Conservation (phyloP, 2,797 vertebrate species). For the Peromyscus nudipes region DNA sequence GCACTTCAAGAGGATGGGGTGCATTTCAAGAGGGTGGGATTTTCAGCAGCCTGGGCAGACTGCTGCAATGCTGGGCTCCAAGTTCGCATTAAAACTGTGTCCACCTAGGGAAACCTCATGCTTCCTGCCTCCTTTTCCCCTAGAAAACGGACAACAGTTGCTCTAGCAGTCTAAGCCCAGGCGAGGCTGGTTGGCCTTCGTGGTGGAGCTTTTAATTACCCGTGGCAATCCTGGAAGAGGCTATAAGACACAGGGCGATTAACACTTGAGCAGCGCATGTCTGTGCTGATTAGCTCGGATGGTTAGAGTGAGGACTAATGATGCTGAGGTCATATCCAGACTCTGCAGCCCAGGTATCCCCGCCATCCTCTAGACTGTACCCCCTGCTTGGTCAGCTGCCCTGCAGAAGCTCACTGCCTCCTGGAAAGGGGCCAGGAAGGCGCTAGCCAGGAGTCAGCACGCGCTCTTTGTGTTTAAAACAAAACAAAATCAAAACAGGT, state of each 20-base stretch:
- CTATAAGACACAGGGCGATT: background rate
- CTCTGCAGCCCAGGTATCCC: background rate
- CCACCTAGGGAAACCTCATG: no score
- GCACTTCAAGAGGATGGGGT: background rate
- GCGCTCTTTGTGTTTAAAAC: conserved; percentile 75
- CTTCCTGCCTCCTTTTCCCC: background rate
- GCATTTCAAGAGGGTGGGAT: background rate
- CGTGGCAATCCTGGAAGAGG: background rate
- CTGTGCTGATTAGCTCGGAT: background rate
- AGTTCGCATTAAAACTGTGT: background rate
- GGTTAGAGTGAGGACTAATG: conserved; percentile 32
- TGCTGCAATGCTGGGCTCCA: background rate
- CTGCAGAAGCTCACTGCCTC: background rate
- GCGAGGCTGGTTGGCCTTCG: background rate
- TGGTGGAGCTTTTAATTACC: conserved; percentile 24
- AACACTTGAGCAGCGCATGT: background rate
- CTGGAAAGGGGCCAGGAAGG: conserved; percentile 70
- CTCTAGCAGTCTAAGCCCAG: background rate
- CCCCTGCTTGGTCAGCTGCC: background rate
- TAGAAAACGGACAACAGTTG: background rate
- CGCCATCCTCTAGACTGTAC: background rate
- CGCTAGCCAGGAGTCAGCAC: conserved; percentile 2
- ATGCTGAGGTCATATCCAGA: background rate
- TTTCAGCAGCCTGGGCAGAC: background rate
- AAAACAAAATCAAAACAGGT: conserved; percentile 76